These are phyloP conservation scores for Leptura quadrifasciata DNA, from an alignment of 2,888 invertebrate genomes.

Conservation along the genomic window DNA sequence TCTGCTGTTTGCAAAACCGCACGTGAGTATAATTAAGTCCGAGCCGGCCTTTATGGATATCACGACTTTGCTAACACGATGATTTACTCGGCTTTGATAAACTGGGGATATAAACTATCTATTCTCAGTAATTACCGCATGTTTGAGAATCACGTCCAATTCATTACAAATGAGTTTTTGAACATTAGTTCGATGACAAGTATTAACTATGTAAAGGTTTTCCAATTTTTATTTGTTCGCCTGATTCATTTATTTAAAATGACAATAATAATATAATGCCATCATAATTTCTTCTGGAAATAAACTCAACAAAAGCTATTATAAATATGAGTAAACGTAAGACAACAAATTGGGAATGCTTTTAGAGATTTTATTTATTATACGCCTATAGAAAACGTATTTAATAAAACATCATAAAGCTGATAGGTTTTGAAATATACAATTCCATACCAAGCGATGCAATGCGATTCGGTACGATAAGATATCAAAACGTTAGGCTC, in stretches of 20 bases:
- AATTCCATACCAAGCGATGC: too few relatives aligned
- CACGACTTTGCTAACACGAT: slow-evolving; percentile 70
- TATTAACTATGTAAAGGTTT: background rate
- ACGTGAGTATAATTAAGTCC: slow-evolving; percentile 73
- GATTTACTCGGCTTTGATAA: slow-evolving; percentile 72
- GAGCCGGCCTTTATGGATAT: slow-evolving; percentile 71
- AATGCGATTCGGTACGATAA: too few relatives aligned
- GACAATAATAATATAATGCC: too few relatives aligned
- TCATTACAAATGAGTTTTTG: slow-evolving; percentile 42
- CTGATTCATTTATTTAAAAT: background rate
- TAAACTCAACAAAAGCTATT: too few relatives aligned
- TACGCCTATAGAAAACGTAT: too few relatives aligned
- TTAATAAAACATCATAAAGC: too few relatives aligned
- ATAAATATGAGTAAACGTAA: too few relatives aligned
- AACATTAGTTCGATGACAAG: slow-evolving; percentile 39
- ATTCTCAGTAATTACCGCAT: slow-evolving; percentile 65
- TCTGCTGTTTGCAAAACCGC: slow-evolving; percentile 68
- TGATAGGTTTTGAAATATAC: too few relatives aligned
- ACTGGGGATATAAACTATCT: slow-evolving; percentile 71
- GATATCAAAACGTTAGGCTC: too few relatives aligned
- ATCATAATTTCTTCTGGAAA: too few relatives aligned
- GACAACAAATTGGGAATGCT: too few relatives aligned
- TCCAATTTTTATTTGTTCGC: background rate
- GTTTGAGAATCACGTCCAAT: slow-evolving; percentile 61
- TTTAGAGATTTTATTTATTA: too few relatives aligned